Base-by-base conservation (phyloP, 2,888 invertebrate genomes). In the Ceramica pisi region DNA sequence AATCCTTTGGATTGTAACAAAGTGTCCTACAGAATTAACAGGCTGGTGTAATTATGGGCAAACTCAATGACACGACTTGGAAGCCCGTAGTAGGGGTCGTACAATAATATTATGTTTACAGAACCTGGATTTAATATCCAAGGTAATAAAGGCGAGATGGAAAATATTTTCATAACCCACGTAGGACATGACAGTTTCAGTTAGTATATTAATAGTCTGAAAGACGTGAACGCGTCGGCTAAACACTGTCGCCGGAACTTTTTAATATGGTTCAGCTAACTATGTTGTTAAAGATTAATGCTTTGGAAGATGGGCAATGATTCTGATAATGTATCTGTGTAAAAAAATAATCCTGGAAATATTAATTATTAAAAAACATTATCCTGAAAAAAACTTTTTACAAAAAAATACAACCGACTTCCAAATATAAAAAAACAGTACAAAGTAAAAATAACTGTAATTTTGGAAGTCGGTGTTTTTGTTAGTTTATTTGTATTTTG, bases 121-220 rank as follows among this genome's bases (percentile, higher is more conserved):
- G 87, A 90, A 90, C 90, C 90, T 85, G 86, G 90, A 92, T 94
- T 94, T 94, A 94, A 94, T 94, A 94, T 92, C 90, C 84, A 59
- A 77, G 83, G 92, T 92, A 92, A 93, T 94, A 94, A 94, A 94
- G 90, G 83, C 88, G 90, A 90, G 91, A 92, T 92, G 92, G 92
- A 93, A 93, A 94, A 94, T 92, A 93, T 94, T 94, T 94, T 93
- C 94, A 94, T 93, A 93, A 91, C 92, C 84, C 86, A 86, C 87
- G 48, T 85, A 86, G 89, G 90, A 91, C 92, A 88, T 81, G 91
- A 87, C 90, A 89, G 85, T 86, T 86, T 84, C 83, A 85, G 85
- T 86, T 87, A 87, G 87, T 87, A 89, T 73, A 71, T 35, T 56
- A 70, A 41, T 87, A 90, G 88, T 89, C 83, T 12, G n/a, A 44